These are phyloP conservation scores for Pyrocephalus nanus DNA, from an alignment of 2,797 vertebrate species.

Conservation along the genomic window DNA sequence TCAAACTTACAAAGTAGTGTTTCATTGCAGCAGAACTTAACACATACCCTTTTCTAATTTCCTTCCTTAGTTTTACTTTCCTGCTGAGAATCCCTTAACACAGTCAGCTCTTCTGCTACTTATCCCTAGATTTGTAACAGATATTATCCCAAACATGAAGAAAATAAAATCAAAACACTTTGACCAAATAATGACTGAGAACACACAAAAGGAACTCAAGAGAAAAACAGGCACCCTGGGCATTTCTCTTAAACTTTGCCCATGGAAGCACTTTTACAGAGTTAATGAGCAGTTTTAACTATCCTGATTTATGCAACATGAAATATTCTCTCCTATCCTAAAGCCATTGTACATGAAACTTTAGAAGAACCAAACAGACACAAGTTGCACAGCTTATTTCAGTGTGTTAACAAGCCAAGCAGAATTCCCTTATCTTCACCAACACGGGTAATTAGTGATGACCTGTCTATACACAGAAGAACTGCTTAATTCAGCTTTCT, in stretches of 20 bases:
- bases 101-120: neutral
- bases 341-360: constrained; percentile 1
- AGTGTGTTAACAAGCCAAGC: constrained; percentile 17
- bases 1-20: neutral
- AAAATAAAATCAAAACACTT: constrained; percentile 36
- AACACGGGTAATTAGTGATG: constrained; percentile 14
- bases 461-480: constrained; percentile 20
- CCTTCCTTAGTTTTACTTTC: neutral
- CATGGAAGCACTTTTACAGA: constrained; percentile 20
- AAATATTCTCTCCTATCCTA: constrained; percentile 35
- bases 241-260: neutral
- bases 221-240: neutral
- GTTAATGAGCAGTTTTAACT: constrained; percentile 45
- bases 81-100: neutral
- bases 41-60: neutral
- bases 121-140: constrained; percentile 19
- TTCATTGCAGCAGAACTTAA: neutral
- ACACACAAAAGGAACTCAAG: neutral
- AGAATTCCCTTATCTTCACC: constrained; percentile 27
- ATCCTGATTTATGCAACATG: neutral
- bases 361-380: neutral
- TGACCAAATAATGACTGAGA: constrained; percentile 2
- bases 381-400: neutral
- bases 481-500: constrained; percentile 57
- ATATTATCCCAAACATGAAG: neutral